Conservation (phyloP, 2,888 invertebrate species). For the Athalia cordata region DNA sequence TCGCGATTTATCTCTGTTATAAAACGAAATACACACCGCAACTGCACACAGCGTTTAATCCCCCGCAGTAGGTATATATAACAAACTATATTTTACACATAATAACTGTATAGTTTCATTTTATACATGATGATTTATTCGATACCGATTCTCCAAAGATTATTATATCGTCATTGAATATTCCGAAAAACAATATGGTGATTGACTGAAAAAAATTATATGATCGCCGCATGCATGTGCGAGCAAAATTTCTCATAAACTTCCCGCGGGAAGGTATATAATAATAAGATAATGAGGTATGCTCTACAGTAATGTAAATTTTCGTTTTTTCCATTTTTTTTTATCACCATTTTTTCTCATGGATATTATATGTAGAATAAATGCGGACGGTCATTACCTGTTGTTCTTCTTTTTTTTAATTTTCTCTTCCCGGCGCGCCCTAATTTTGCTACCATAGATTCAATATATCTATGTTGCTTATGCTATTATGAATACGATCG, state of each 20-base stretch:
- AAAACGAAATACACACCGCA: not conserved
- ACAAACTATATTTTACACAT: not conserved
- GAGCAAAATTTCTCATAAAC: too few species aligned
- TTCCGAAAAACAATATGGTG: too few species aligned
- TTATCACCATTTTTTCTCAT: too few species aligned
- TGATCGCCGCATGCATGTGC: too few species aligned
- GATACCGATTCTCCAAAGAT: not conserved
- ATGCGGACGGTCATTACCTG: not conserved
- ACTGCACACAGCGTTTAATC: not conserved
- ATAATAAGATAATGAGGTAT: too few species aligned
- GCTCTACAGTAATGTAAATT: too few species aligned
- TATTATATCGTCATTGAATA: too few species aligned
- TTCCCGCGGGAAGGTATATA: too few species aligned
- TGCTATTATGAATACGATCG: constrained; percentile 19
- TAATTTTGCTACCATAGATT: too few species aligned
- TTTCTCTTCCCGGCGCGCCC: not conserved
- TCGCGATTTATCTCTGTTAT: constrained; percentile 59
- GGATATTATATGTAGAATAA: too few species aligned
- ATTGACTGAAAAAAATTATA: too few species aligned
- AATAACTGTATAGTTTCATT: not conserved
- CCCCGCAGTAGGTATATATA: not conserved
- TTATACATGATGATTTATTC: not conserved
- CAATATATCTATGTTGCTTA: not conserved
- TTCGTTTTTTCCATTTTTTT: too few species aligned
- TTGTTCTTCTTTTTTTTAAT: not conserved